Percentiles rank a stretch among this genome's conserved stretches.
Conservation (phyloP, 2,113 vertebrate species). For the Elachura formosa region DNA sequence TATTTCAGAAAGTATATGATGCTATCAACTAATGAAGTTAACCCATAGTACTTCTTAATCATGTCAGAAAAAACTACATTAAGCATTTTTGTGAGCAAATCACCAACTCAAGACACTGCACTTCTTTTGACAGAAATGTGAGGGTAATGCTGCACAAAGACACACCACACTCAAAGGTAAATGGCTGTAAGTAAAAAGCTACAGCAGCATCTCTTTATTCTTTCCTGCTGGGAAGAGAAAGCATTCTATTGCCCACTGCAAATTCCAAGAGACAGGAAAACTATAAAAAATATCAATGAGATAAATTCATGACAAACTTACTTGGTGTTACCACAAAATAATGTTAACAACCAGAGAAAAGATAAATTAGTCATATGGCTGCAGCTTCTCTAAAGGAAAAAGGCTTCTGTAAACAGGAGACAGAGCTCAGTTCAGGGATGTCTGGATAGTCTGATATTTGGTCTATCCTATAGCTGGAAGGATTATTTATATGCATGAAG, state of each 20-base stretch:
- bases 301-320: background rate
- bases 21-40: background rate
- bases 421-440: background rate
- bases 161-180: background rate
- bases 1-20: background rate
- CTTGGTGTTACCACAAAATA: background rate
- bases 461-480: background rate
- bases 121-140: background rate
- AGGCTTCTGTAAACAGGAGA: background rate
- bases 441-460: background rate
- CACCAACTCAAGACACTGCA: background rate
- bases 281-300: background rate
- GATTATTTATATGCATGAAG: background rate
- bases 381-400: background rate
- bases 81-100: background rate
- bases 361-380: background rate
- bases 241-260: background rate
- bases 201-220: background rate
- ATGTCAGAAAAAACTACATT: background rate
- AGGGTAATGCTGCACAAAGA: background rate
- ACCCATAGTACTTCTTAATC: background rate
- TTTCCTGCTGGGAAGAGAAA: background rate
- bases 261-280: background rate
- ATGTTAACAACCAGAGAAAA: background rate
- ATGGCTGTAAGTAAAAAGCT: no score